Evolutionary conservation across 2,888 invertebrate genomes (phyloP).

Genomic region (Trissoscelio sp.): DNA sequence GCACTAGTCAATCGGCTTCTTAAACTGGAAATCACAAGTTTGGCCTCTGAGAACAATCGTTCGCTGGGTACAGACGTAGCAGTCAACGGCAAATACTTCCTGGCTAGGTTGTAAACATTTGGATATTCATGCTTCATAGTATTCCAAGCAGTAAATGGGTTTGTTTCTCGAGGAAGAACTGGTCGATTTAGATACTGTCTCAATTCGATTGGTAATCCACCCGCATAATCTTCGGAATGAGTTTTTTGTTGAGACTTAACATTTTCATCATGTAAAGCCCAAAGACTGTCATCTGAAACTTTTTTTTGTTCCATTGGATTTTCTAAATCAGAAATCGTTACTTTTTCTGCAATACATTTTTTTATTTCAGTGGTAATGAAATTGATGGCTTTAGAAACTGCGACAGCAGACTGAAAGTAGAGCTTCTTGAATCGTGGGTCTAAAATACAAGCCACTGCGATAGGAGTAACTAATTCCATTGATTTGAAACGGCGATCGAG

Average conservation of each 20-base stretch:
- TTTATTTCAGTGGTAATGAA: slow-evolving; percentile 9
- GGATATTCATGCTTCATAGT: slow-evolving; percentile 6
- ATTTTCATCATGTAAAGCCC: too few relatives aligned
- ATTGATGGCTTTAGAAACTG: slow-evolving; percentile 23
- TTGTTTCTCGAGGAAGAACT: neutral
- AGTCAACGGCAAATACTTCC: slow-evolving; percentile 1
- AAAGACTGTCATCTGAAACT: too few relatives aligned
- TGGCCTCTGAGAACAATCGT: slow-evolving; percentile 7
- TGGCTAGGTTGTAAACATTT: slow-evolving; percentile 11
- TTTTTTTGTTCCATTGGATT: too few relatives aligned
- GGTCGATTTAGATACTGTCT: neutral
- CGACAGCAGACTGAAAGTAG: slow-evolving; percentile 14
- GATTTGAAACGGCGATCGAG: too few relatives aligned
- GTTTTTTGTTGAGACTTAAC: too few relatives aligned
- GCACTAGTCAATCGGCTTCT: slow-evolving; percentile 13
- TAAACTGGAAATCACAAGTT: neutral
- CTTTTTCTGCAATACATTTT: too few relatives aligned
- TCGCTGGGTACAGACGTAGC: slow-evolving; percentile 35
- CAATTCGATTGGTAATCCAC: too few relatives aligned
- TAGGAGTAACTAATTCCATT: too few relatives aligned
- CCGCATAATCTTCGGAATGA: too few relatives aligned
- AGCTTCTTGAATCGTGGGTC: slow-evolving; percentile 37
- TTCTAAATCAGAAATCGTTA: too few relatives aligned
- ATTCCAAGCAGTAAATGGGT: slow-evolving; percentile 18
- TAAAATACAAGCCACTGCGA: slow-evolving; percentile 19